Conservation (phyloP, 2,113 vertebrate genomes). For the Istiophorus platypterus region DNA sequence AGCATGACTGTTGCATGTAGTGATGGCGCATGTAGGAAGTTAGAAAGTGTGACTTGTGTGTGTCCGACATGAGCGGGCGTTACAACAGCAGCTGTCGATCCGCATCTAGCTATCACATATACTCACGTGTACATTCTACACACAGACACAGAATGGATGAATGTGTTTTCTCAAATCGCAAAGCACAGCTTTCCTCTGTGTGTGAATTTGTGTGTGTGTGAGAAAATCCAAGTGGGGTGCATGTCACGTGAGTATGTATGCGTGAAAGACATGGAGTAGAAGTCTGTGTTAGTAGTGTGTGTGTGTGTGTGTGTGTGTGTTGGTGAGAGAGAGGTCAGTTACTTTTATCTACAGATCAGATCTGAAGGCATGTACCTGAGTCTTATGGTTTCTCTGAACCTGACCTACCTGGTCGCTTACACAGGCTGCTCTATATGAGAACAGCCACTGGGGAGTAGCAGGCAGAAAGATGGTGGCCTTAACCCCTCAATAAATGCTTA, state of each 20-base stretch:
- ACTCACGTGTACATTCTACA: not conserved
- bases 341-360: constrained; percentile 72
- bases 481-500: constrained; percentile 46
- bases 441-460: constrained; percentile 33
- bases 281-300: not conserved
- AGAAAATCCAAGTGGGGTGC: not conserved
- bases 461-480: constrained; percentile 12
- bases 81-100: constrained; percentile 34
- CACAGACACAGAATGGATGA: constrained; percentile 22
- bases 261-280: not conserved
- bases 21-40: constrained; percentile 19
- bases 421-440: constrained; percentile 48
- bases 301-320: constrained; percentile 9
- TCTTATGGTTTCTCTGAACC: constrained; percentile 35
- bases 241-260: not conserved
- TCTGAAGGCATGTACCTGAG: constrained; percentile 61
- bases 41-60: constrained; percentile 15
- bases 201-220: constrained; percentile 13
- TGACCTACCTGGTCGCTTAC: constrained; percentile 30
- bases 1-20: not conserved
- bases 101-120: constrained; percentile 30
- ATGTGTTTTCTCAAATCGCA: not conserved
- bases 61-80: constrained; percentile 32
- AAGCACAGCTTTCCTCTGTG: constrained; percentile 1
- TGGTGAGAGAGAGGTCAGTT: constrained; percentile 53